Percentiles rank a stretch among this genome's conserved stretches.
phyloP scores from a whole-genome alignment of 2,113 vertebrate species.

The Callipepla squamata region DNA sequence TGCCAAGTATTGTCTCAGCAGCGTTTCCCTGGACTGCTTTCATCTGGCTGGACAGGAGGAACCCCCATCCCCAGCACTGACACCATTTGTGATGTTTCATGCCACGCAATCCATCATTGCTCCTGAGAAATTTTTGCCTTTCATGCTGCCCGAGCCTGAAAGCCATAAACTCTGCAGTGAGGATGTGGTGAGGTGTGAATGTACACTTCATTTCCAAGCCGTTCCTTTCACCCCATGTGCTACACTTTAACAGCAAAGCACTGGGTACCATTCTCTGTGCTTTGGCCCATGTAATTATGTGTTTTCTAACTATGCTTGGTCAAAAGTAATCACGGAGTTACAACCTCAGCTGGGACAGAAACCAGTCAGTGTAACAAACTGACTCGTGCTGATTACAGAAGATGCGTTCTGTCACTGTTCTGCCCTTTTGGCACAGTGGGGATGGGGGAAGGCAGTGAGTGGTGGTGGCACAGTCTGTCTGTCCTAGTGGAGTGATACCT shows the following conservation, averaged over 20 bases:
- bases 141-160: background rate
- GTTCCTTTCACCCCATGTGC: background rate
- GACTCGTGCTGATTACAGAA: background rate
- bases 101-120: background rate
- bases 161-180: background rate
- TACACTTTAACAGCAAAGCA: background rate
- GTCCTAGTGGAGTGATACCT: rapidly evolving
- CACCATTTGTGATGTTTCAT: background rate
- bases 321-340: background rate
- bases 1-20: constrained; percentile 58
- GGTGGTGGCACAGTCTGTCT: background rate
- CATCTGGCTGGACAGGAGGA: background rate
- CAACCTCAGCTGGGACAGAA: constrained; percentile 4
- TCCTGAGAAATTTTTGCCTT: background rate
- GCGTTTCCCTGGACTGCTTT: constrained; percentile 3
- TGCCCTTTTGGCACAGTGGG: background rate
- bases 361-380: background rate
- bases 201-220: background rate
- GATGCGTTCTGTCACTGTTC: background rate
- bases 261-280: background rate
- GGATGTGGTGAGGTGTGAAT: background rate
- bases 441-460: background rate
- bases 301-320: background rate
- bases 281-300: background rate
- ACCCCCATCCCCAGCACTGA: constrained; percentile 14